Evolutionary conservation across 2,797 vertebrate species (phyloP), one percentile per base, ranked within the genome.

Genomic region (Rhodeus uyekii): DNA sequence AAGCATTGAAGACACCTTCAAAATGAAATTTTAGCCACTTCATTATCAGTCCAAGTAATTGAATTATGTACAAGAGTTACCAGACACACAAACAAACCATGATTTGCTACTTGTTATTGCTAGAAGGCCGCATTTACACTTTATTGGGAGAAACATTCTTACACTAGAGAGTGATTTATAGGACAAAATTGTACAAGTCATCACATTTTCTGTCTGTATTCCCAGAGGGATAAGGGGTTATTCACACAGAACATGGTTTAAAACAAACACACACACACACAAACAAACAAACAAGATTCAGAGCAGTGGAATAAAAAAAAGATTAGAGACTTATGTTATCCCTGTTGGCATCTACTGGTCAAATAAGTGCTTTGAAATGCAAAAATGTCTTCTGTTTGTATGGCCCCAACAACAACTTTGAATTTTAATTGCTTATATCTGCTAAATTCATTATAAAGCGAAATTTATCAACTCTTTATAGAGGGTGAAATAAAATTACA

Each of bases 1-100:
- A 78, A 39, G n/a, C 34, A 78, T 38, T 78, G 16, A 65, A 67
- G 44, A 34, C n/a, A 38, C 22, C 19, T 78, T 65, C 22, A 27
- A 65, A 36, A 36, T 65, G 5, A 78, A n/a, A 42, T 78, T 78
- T 39, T 24, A 68, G 16, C 10, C 36, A 42, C 18, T 32, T 78
- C 48, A 67, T 68, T 68, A 10, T 27, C 24, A 68, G 13, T 22
- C 36, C 18, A 10, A 58, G 2, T 55, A 50, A 50, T 5, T 0
- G 8, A 14, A 72, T 36, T 4, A 38, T 55, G 72, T 38, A 9
- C 4, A 16, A 74, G 50, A 10, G 34, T 65, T 65, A 61, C 10
- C n/a, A n/a, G 38, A 22, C 53, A 44, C 63, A n/a, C 12, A 42
- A 60, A 61, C 24, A 60, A 76, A 76, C 5, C 36, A 32, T 32